Evolutionary conservation across 37 sponge, comb jelly and placozoan genomes (phyloP).

Genomic region (Tethya wilhelma): DNA sequence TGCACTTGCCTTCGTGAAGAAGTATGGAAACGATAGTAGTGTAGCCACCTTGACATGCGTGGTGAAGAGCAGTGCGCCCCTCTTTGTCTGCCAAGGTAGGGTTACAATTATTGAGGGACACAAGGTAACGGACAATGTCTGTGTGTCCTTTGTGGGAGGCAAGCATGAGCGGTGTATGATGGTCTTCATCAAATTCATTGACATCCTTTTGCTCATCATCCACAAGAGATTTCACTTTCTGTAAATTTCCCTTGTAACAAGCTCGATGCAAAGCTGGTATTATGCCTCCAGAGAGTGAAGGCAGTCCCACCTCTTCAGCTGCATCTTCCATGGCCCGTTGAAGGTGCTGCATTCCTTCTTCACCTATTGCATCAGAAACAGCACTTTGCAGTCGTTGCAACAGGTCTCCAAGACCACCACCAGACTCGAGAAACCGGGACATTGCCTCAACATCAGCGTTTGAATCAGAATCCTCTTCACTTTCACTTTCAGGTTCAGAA

Average conservation of each 20-base stretch:
- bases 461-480: not conserved
- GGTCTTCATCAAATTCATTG: conserved; percentile 23
- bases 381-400: not conserved
- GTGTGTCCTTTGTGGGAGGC: conserved; percentile 33
- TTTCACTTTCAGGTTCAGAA: not conserved
- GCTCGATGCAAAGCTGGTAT: conserved; percentile 25
- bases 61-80: conserved; percentile 41
- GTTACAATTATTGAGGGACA: conserved; percentile 43
- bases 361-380: conserved; percentile 3
- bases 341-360: conserved; percentile 7
- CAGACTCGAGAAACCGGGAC: not conserved
- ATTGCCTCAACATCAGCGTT: not conserved
- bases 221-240: conserved; percentile 26
- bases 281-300: not conserved
- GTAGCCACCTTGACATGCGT: conserved; percentile 44
- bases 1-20: conserved; percentile 30
- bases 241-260: conserved; percentile 18
- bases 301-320: not conserved
- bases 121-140: conserved; percentile 37
- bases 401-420: not conserved
- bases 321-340: not conserved
- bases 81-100: conserved; percentile 12
- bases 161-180: conserved; percentile 27
- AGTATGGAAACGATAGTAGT: conserved; percentile 11
- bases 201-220: conserved; percentile 14